Conservation (phyloP, 2,888 invertebrate genomes). For the Agrochola lota region DNA sequence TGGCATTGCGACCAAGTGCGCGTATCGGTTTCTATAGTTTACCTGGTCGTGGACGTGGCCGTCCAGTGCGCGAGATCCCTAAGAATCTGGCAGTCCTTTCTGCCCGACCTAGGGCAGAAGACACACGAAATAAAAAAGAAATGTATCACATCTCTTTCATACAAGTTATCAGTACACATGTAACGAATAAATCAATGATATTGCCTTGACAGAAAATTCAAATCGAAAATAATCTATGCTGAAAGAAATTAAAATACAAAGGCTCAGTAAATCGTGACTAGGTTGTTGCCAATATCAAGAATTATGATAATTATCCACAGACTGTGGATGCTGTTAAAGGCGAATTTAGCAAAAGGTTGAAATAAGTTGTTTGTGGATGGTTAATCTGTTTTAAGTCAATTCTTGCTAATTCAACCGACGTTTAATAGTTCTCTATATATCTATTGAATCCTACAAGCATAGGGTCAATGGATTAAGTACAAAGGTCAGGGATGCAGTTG, state of each 20-base stretch:
- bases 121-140: not conserved
- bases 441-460: constrained; percentile 12
- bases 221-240: not conserved
- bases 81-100: not conserved
- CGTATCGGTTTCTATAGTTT: no score
- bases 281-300: not conserved
- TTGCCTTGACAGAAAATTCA: not conserved
- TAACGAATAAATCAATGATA: not conserved
- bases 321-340: not conserved
- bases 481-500: constrained; percentile 38
- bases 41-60: no score
- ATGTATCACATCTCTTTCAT: not conserved
- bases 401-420: no score
- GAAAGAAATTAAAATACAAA: constrained; percentile 1
- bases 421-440: not conserved
- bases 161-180: not conserved
- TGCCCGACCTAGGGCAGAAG: no score
- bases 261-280: constrained; percentile 8
- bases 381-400: not conserved
- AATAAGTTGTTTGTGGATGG: not conserved
- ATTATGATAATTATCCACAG: constrained; percentile 5
- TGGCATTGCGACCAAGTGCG: no score
- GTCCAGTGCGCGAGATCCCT: no score
- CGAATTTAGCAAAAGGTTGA: constrained; percentile 13
- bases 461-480: constrained; percentile 33